These are phyloP conservation scores for Tragelaphus scriptus DNA, from an alignment of 2,113 vertebrate genomes.

Conservation along the genomic window DNA sequence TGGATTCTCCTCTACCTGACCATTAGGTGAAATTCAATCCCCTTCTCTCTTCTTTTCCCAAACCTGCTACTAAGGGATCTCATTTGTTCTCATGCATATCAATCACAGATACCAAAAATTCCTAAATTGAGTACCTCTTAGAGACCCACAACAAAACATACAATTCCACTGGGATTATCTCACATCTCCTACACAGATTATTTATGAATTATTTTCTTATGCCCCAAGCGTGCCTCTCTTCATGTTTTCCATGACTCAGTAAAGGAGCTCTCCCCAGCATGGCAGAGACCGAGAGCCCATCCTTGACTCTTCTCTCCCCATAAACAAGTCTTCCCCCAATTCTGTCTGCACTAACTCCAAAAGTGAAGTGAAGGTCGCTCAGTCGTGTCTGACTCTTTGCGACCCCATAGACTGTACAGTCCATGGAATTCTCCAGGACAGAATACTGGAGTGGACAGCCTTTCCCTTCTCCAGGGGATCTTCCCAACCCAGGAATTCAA, in stretches of 20 bases:
- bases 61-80: background rate
- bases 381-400: background rate
- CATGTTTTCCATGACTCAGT: background rate
- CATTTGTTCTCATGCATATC: background rate
- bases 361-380: background rate
- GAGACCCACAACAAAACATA: background rate
- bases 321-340: background rate
- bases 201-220: background rate
- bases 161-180: background rate
- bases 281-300: background rate
- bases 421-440: background rate
- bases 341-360: background rate
- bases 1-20: background rate
- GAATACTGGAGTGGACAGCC: background rate
- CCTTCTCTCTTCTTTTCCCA: background rate
- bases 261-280: background rate
- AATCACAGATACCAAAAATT: background rate
- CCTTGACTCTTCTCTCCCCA: background rate
- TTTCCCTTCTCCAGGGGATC: background rate
- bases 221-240: background rate
- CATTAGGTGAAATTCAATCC: background rate
- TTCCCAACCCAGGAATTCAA: background rate
- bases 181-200: background rate
- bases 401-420: fast-evolving
- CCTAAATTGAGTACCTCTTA: background rate